Evolutionary conservation across 2,113 vertebrate genomes (phyloP).

Genomic region (Microtus oregoni): DNA sequence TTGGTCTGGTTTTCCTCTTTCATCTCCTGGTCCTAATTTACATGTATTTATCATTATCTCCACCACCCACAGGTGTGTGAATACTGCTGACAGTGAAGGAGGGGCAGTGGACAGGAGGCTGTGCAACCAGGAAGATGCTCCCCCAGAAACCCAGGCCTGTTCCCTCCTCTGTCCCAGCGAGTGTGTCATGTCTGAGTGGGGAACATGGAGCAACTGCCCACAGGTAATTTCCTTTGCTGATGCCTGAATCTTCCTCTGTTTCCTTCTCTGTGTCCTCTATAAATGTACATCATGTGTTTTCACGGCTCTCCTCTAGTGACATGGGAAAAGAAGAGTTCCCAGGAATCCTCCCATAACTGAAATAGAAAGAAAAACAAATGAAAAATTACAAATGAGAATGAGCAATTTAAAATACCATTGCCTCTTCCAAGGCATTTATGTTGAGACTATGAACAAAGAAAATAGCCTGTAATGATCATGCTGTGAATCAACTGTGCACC

Average conservation of each 20-base stretch:
- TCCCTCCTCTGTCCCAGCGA: constrained; percentile 92
- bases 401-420: constrained; percentile 54
- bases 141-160: constrained; percentile 89
- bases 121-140: constrained; percentile 91
- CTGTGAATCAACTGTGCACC: neutral
- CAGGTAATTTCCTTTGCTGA: constrained; percentile 87
- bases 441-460: neutral
- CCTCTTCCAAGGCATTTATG: constrained; percentile 59
- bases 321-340: constrained; percentile 55
- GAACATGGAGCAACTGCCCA: constrained; percentile 93
- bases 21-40: neutral
- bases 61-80: constrained; percentile 90
- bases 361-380: neutral
- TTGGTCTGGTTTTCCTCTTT: neutral
- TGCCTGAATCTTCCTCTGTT: neutral
- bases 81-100: constrained; percentile 79
- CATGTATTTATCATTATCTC: neutral
- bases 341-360: neutral
- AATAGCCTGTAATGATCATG: constrained; percentile 54
- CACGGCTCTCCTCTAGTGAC: constrained; percentile 48
- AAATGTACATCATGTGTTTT: neutral
- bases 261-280: neutral
- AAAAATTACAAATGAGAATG: neutral
- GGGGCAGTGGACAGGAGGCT: constrained; percentile 86
- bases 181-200: constrained; percentile 95